Evolutionary conservation across 2,888 invertebrate species (phyloP), one percentile per base, ranked within the genome.

Genomic region (Cyclophora punctaria): DNA sequence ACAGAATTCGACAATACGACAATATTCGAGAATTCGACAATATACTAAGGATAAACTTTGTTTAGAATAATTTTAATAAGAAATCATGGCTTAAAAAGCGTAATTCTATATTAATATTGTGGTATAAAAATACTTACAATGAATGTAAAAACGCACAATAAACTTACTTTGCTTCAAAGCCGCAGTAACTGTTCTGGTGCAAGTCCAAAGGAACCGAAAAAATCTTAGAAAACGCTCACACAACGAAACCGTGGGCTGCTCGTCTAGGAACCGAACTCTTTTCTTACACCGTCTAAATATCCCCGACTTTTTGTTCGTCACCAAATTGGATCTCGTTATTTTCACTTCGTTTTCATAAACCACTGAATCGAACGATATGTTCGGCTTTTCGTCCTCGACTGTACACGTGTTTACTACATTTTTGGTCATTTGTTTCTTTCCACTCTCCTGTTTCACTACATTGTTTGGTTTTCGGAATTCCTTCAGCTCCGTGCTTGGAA

Each of bases 191-290:
- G 77, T 67, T 51, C 68, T 69, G 54, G 82, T 75, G 62, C 72
- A 73, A 53, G 70, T 74, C 83, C 81, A 80, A 56, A 84, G 67
- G 56, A 76, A 73, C 67, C 71, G 71, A 64, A 82, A 75, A 70
- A 80, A 75, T 44, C 63, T 66, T 51, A 69, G 65, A 62, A 82
- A 73, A 50, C 83, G 78, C 59, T 75, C 71, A 63, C 73, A 71
- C 54, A 83, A 59, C 47, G 82, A 68, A 56, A 63, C 60, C 58
- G 56, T 69, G 58, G 73, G 73, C 50, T 55, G 59, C 48, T 76
- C 76, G 64, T 83, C 84, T 57, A 67, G 71, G 62, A 86, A 86
- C 62, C 78, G 72, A 62, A 86, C 84, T 71, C 73, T 78, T 77
- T 86, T 85, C 76, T 82, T 83, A 52, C 59, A 59, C 53, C 67